These are phyloP conservation scores for Alethe castanea DNA, from an alignment of 2,113 vertebrate species.

Conservation along the genomic window DNA sequence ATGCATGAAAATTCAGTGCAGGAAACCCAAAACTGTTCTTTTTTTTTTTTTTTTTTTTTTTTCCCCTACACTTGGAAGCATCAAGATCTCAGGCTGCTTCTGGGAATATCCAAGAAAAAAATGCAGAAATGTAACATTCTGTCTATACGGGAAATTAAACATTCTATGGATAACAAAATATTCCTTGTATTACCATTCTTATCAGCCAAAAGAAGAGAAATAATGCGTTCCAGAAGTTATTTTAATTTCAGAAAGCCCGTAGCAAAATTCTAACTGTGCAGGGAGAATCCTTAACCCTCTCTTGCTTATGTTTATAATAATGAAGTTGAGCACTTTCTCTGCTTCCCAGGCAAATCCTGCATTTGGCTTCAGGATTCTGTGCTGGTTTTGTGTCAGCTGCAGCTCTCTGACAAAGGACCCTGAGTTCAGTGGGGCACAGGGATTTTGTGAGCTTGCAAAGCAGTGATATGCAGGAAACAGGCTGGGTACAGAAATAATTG, in stretches of 20 bases:
- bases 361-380: not conserved
- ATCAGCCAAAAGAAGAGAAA: not conserved
- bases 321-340: not conserved
- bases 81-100: not conserved
- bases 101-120: not conserved
- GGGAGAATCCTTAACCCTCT: not conserved
- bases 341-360: not conserved
- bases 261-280: not conserved
- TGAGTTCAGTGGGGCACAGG: not conserved
- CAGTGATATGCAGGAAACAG: not conserved
- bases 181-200: not conserved
- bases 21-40: not conserved
- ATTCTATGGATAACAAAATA: not conserved
- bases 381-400: not conserved
- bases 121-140: not conserved
- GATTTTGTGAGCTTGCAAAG: not conserved
- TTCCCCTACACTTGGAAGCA: not conserved
- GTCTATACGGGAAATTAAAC: not conserved
- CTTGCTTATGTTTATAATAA: not conserved
- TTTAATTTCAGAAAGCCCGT: not conserved
- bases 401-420: not conserved
- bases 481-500: not conserved
- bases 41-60: not conserved
- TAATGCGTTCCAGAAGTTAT: not conserved
- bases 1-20: not conserved